Evolutionary conservation across 2,888 invertebrate species (phyloP), one percentile per base, ranked within the genome.

Genomic region (Amiota mariae): DNA sequence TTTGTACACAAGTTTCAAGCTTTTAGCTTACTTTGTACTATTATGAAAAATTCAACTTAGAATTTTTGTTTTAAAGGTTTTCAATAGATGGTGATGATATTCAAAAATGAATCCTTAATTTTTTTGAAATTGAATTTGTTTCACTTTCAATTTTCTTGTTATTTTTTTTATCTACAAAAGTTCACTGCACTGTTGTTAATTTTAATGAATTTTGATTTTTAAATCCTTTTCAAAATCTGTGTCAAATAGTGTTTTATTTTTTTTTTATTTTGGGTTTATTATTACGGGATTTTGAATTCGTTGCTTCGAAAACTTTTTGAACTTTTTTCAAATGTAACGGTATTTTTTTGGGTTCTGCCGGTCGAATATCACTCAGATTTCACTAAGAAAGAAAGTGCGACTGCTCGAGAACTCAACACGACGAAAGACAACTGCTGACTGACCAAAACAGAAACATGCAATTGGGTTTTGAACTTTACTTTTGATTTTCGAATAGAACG

Each of bases 401-500:
- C 78, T n/a, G 76, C 74, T 76, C 75, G 76, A 78, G 79, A 81
- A 85, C 85, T 85, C 82, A 85, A 84, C 86, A 83, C 86, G 78
- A 85, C 88, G 87, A 88, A 87, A 85, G 86, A 87, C 89, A 89
- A 90, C 88, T 90, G 89, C 89, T 89, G 88, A 90, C 90, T 90
- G 89, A 90, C 89, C 90, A 90, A 90, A 90, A 90, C 89, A 90
- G 89, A 90, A 89, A 89, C 87, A 87, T 87, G 87, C 85, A 87
- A 88, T 83, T 87, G 85, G 84, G 87, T 88, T 88, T 89, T 87
- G 85, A 85, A 79, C 78, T 66, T 75, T 79, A 78, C 77, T 81
- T 80, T 73, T 78, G 75, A 75, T 71, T 24, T n/a, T 70, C 66
- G 59, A 63, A 75, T 36, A 36, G 36, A 36, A 36, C 36, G 36